These are phyloP conservation scores for Pollenia griseotomentosa DNA, from an alignment of 2,888 invertebrate genomes.

Conservation along the genomic window DNA sequence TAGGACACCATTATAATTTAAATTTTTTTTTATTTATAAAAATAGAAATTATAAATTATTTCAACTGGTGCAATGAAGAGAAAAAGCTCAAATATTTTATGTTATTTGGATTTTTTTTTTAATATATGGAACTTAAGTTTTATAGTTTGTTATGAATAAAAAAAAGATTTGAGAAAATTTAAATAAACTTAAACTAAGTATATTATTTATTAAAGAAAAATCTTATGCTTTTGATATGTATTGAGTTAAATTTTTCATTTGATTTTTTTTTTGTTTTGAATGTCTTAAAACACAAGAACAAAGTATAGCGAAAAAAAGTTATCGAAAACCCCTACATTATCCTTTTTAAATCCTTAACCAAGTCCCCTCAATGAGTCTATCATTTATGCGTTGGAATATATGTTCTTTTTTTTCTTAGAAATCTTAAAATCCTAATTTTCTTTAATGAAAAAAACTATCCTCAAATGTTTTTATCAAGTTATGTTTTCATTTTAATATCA, in stretches of 20 bases:
- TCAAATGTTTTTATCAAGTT: conserved; percentile 54
- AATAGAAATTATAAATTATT: conserved; percentile 41
- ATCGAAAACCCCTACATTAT: conserved; percentile 76
- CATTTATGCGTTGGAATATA: conserved; percentile 83
- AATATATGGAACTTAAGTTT: conserved; percentile 67
- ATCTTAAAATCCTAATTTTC: conserved; percentile 59
- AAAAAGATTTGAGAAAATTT: conserved; percentile 25
- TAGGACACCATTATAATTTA: conserved; percentile 53
- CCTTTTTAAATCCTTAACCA: conserved; percentile 82
- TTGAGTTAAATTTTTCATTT: conserved; percentile 68
- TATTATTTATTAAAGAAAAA: conserved; percentile 65
- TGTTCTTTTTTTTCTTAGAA: conserved; percentile 74
- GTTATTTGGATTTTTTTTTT: conserved; percentile 66
- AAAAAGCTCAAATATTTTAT: conserved; percentile 83
- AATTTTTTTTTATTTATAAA: not conserved
- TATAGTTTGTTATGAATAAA: conserved; percentile 57
- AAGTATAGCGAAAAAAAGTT: conserved; percentile 77
- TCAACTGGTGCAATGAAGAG: conserved; percentile 83
- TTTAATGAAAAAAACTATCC: conserved; percentile 59
- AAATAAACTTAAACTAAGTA: conserved; percentile 62
- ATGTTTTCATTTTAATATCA: conserved; percentile 8
- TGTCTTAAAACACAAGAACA: conserved; percentile 62
- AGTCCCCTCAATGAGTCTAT: conserved; percentile 85
- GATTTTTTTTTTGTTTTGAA: conserved; percentile 61
- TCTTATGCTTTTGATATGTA: conserved; percentile 67